Evolutionary conservation across 2,113 vertebrate genomes (phyloP), one percentile per base, ranked within the genome.

Genomic region (Nannospalax galili): DNA sequence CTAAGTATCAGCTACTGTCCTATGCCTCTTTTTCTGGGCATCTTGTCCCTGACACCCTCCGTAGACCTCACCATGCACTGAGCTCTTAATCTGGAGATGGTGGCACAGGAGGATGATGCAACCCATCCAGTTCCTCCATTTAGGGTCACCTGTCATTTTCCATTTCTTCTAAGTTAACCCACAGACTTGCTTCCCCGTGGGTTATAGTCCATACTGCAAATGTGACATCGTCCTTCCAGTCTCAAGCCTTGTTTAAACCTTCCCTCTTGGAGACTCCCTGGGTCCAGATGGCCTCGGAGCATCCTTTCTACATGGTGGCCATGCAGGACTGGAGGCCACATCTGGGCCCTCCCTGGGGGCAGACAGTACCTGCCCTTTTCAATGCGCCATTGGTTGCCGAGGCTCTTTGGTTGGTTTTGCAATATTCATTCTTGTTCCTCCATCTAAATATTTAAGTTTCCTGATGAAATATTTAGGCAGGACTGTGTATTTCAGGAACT

Each of bases 391-490:
- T 78, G 16, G 70, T 82, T 78, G 79, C 30, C 67, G 81, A 67
- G 88, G 65, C 90, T 84, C 35, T 75, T 78, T 69, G 89, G 79
- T n/a, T 92, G 58, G 14, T 85, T 95, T 96, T 95, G 90, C 95
- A 90, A 74, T 91, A 35, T 91, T 1, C 64, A 26, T 95, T 96
- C 94, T 89, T 95, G 90, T 90, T 85, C 91, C 77, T 95, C 32
- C 62, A 74, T 93, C 87, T 95, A 96, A 96, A 96, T 94, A 93
- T 91, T 97, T 97, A 79, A 89, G 65, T 91, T 96, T 96, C 88
- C 84, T 91, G 91, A 40, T 28, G 67, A 90, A 95, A 72, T 89
- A 84, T 96, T 93, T 95, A 91, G 89, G 82, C 92, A 97, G 86
- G 75, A 62, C 69, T 96, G 86, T 95, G 17, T 95, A 94, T 78